These are phyloP conservation scores for Thysanoteuthis rhombus DNA, from an alignment of 2,888 invertebrate species.

Conservation along the genomic window DNA sequence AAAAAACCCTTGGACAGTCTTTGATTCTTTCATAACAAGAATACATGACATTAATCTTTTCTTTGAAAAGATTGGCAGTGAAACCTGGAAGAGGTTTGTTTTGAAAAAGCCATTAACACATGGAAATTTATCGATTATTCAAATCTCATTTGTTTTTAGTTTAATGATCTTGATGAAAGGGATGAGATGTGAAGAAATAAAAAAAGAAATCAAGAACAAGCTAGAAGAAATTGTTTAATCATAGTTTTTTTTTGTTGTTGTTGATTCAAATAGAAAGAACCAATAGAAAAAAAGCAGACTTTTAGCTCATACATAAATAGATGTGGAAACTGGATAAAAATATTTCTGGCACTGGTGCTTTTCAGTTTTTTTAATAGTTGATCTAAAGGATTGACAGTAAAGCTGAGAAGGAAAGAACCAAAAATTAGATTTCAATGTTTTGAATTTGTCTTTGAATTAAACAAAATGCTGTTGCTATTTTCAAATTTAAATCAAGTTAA, in stretches of 20 bases:
- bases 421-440: conserved; percentile 12
- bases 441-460: not conserved
- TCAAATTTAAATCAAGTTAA: not conserved
- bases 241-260: not conserved
- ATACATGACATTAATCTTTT: not conserved
- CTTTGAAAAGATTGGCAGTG: not conserved
- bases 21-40: not conserved
- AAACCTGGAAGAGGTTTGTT: not conserved
- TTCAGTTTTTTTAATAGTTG: not conserved
- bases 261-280: not conserved
- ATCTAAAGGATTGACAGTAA: not conserved
- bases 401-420: not conserved
- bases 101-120: conserved; percentile 12
- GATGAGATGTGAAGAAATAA: not conserved
- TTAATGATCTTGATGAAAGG: not conserved
- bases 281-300: not conserved
- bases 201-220: not conserved
- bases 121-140: not conserved
- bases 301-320: not conserved
- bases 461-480: not conserved
- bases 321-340: not conserved
- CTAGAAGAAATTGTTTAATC: not conserved
- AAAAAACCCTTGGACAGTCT: no score
- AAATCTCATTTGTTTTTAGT: not conserved
- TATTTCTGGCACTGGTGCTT: no score